Base-by-base conservation (phyloP, 1,140 invertebrate species). In the Trypoxylus dichotomus region DNA sequence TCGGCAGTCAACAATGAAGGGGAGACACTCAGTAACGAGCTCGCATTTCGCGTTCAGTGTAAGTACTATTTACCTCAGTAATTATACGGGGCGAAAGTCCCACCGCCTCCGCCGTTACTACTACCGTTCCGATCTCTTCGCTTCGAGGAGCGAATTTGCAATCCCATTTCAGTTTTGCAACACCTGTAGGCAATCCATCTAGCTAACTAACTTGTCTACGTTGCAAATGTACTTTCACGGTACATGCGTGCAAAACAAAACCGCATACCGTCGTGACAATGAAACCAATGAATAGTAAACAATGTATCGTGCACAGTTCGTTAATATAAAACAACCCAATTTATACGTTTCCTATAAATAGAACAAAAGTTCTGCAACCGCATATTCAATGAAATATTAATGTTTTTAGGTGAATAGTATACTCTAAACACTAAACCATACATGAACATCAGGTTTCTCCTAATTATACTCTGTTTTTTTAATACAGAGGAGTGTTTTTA, bases 21-120 rank as follows among this genome's bases (percentile, higher is more conserved):
- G 8, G 93, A 93, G 86, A 93, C 93, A 15, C 89, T 91, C 81
- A 95, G 94, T 86, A 91, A 93, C 83, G 91, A 94, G 76, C 90
- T 96, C 37, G 89, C 89, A 27, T 90, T 96, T 79, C 89, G 94
- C 79, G 93, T 96, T 19, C 94, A 95, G 90, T 96, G 94, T 95
- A 87, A 95, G 93, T 93, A 84, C 74, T 68, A 68, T 68, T 68
- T 68, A 68, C 60, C 60, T 21, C 60, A 68, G 24, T 24, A 68
- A 68, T 68, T 68, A 68, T 8, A 68, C 60, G 24, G 19, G 21
- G 60, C 27, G 60, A 68, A 68, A 68, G 60, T 68, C 8, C 25
- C 11, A 24, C 47, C 47, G 60, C 60, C 60, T 68, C 60, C 21
- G 43, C 11, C 43, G 13, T 47, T 54, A 6, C 21, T 60, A n/a